Evolutionary conservation across 1,140 invertebrate species (phyloP), one percentile per base, ranked within the genome.

Genomic region (Conopomorpha cramerella): DNA sequence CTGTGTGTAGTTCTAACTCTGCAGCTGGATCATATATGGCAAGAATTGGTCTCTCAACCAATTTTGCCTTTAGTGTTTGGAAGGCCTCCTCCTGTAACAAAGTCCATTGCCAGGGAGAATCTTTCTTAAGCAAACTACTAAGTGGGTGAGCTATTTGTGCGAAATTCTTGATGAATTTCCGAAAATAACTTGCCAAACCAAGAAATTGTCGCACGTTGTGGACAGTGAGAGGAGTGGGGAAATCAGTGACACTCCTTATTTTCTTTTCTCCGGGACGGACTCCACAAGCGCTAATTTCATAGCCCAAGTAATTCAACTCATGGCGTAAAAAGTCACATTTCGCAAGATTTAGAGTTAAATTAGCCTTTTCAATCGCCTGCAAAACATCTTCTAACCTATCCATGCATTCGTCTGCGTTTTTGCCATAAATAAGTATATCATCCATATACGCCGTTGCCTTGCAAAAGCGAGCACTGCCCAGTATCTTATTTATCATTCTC

Each of bases 181-280:
- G 30, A 34, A 58, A 65, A 30, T 45, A 63, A 28, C 52, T 45
- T 11, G 41, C 40, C 12, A 55, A 26, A 17, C 51, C 48, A 51
- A 34, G 7, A 60, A 29, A 30, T 55, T 42, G 28, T n/a, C n/a
- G n/a, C n/a, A n/a, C n/a, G n/a, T n/a, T n/a, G n/a, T n/a, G n/a
- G n/a, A n/a, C n/a, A n/a, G 55, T 52, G 1, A 4, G 23, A 11
- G 51, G 45, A 11, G 11, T 16, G 13, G 38, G 41, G 37, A 54
- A 52, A 4, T 43, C 30, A 18, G 29, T 25, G 25, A 59, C 50
- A 1, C 48, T 43, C 8, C 17, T 10, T 8, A 51, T 43, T 37
- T 62, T 62, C 11, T 17, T 13, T 23, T 37, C 17, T 10, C 45
- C 47, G 1, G n/a, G n/a, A n/a, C n/a, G n/a, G n/a, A n/a, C n/a